These are phyloP conservation scores for Smithornis capensis DNA, from an alignment of 2,113 vertebrate genomes.

Conservation along the genomic window DNA sequence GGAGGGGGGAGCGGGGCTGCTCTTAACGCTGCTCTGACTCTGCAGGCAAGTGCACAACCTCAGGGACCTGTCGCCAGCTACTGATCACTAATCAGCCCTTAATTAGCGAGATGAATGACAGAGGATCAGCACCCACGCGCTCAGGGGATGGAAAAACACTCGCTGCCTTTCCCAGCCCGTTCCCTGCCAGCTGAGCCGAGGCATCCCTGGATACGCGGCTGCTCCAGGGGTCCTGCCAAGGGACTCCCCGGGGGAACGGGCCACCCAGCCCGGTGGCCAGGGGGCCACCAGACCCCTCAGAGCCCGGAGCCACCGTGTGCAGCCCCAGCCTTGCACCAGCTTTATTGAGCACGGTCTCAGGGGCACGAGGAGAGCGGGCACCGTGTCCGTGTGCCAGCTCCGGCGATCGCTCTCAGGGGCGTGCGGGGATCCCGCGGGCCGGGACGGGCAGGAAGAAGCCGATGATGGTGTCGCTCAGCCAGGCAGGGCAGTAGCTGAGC, in stretches of 20 bases:
- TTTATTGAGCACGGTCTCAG: not conserved
- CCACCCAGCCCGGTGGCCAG: not conserved
- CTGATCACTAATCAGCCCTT: not conserved
- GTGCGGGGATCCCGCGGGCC: accelerated
- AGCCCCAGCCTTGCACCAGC: not conserved
- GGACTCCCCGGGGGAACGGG: too few species aligned
- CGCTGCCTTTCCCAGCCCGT: not conserved
- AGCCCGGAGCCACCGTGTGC: accelerated
- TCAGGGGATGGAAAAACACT: not conserved
- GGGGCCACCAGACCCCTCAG: accelerated
- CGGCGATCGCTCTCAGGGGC: accelerated
- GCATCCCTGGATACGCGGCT: accelerated
- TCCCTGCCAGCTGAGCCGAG: not conserved
- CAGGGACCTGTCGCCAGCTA: not conserved
- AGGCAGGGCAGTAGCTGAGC: conserved; percentile 75
- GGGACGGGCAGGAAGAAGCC: not conserved
- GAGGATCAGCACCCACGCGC: not conserved
- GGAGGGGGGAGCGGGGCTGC: not conserved
- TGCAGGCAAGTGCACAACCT: not conserved
- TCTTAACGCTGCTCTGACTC: not conserved
- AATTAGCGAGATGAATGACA: not conserved
- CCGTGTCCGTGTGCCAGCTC: accelerated
- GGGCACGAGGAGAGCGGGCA: accelerated
- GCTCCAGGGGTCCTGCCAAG: not conserved
- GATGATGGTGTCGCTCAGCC: not conserved